Evolutionary conservation across 1,140 invertebrate genomes (phyloP), one percentile per base, ranked within the genome.

Genomic region (Leucophenga varia): DNA sequence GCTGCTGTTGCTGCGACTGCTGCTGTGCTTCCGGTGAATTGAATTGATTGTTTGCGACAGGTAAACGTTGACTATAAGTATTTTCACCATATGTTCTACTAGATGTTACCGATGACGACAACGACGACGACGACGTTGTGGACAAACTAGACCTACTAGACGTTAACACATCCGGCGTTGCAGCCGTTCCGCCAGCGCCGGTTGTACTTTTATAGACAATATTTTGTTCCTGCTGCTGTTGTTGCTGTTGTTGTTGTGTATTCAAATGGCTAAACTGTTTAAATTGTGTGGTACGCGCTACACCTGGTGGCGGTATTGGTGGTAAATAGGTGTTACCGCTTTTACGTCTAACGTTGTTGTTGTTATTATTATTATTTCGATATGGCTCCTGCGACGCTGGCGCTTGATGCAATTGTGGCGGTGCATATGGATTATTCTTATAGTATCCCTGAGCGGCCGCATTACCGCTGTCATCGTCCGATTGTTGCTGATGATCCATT

Each of bases 271-370:
- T 63, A n/a, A n/a, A n/a, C n/a, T n/a, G n/a, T n/a, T 54, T 31
- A 18, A 37, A 35, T 40, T 54, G 47, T 42, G 43, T 49, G 36
- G 69, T 71, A 19, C 67, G 55, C 1, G 52, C 43, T 19, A 43
- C 36, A 19, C 50, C 60, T 5, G 54, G 43, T 0, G 58, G 56
- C 1, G 61, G 47, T 37, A 47, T 60, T 3, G 72, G 72, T 12
- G 72, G 72, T 32, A 74, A 46, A 38, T 74, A 74, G 35, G 68
- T 67, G 44, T 58, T 69, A 35, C 57, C 54, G 39, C 59, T 57
- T 48, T 72, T 73, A 31, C 56, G 60, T 34, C 64, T 55, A 47
- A 45, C 54, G 46, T 36, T 44, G 13, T 57, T 57, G 19, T 65
- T 68, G 10, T 57, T 55, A 54, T 72, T 69, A 4, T 68, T 61